A percentile compares a stretch with the other conserved stretches of the same genome.
Conservation (phyloP, 2,797 vertebrate species). For the Erpetoichthys calabaricus region DNA sequence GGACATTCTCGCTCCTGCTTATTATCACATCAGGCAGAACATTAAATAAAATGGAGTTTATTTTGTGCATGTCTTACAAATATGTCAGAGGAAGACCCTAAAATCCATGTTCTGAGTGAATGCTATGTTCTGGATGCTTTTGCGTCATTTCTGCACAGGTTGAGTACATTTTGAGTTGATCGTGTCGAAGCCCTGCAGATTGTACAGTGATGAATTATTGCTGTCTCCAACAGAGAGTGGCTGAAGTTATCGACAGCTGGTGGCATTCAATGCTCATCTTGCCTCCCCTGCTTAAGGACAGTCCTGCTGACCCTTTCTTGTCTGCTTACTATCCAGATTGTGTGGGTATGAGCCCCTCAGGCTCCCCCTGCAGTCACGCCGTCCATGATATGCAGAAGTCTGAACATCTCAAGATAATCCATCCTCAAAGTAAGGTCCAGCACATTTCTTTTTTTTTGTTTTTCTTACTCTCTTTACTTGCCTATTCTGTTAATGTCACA, state of each 20-base stretch:
- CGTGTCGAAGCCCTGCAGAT: background rate
- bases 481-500: background rate
- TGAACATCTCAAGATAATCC: slow-evolving; percentile 54
- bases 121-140: no score
- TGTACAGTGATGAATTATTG: background rate
- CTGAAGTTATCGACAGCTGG: slow-evolving; percentile 80
- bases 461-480: slow-evolving; percentile 11
- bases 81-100: no score
- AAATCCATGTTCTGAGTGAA: no score
- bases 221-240: slow-evolving; percentile 63
- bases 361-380: slow-evolving; percentile 50
- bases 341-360: slow-evolving; percentile 96
- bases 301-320: slow-evolving; percentile 80
- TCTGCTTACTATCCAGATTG: slow-evolving; percentile 92
- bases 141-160: no score
- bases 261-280: slow-evolving; percentile 96
- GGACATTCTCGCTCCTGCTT: no score
- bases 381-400: slow-evolving; percentile 51
- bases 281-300: slow-evolving; percentile 88
- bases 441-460: background rate
- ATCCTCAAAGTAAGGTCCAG: slow-evolving; percentile 52
- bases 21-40: no score
- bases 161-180: no score
- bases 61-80: no score
- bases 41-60: no score